These are phyloP conservation scores for Melinaea marsaeus DNA, from an alignment of 2,888 invertebrate genomes.

Conservation along the genomic window DNA sequence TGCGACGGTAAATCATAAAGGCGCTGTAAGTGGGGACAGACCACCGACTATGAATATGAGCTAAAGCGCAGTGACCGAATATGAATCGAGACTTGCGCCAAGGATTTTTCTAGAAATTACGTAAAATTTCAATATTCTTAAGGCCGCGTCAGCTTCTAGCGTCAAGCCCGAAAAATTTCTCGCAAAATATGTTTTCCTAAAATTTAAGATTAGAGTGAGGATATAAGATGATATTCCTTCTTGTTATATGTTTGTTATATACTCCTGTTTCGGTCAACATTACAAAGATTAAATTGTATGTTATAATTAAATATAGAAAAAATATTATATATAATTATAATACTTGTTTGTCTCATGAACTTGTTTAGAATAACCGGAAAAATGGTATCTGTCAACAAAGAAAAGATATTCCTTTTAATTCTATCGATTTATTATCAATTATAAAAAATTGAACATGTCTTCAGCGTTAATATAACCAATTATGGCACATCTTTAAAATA, in stretches of 20 bases:
- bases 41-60: constrained; percentile 25
- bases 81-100: constrained; percentile 25
- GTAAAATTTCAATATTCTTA: constrained; percentile 29
- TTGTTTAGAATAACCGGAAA: too few species aligned
- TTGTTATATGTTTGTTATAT: neutral
- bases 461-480: neutral
- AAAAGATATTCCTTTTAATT: too few species aligned
- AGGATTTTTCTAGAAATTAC: constrained; percentile 29
- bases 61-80: constrained; percentile 27
- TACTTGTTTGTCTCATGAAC: too few species aligned
- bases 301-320: too few species aligned
- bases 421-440: too few species aligned
- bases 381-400: too few species aligned
- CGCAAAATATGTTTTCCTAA: constrained; percentile 3
- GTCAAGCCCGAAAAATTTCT: constrained; percentile 16
- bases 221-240: neutral
- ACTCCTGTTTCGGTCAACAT: too few species aligned
- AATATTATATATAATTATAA: too few species aligned
- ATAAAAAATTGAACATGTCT: too few species aligned
- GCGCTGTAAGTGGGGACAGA: constrained; percentile 17
- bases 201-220: neutral
- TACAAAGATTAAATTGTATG: too few species aligned
- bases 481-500: neutral
- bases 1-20: constrained; percentile 10
- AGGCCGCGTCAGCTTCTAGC: constrained; percentile 18